These are phyloP conservation scores for Steinernema khuongi DNA, from an alignment of 1,140 invertebrate genomes.

Conservation along the genomic window DNA sequence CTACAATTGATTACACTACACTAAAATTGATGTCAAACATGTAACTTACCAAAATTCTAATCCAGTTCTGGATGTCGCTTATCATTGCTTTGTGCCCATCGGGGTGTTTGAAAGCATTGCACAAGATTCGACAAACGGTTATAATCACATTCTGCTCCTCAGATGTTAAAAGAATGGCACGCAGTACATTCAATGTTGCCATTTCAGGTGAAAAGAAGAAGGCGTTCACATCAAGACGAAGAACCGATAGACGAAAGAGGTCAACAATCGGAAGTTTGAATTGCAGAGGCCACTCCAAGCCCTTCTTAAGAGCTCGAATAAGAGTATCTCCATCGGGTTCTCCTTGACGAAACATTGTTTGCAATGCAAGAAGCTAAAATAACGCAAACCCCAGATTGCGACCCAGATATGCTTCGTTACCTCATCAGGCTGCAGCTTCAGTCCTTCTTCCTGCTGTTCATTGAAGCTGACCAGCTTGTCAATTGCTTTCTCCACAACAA, in stretches of 20 bases:
- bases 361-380: constrained; percentile 32
- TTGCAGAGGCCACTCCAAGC: constrained; percentile 43
- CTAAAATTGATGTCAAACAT: background rate
- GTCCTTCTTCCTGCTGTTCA: constrained; percentile 26
- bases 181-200: background rate
- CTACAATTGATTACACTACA: background rate
- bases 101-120: constrained; percentile 43
- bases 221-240: constrained; percentile 41
- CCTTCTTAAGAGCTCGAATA: background rate
- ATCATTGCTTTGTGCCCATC: constrained; percentile 38
- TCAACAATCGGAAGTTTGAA: constrained; percentile 42
- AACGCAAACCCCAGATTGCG: constrained; percentile 14
- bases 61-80: constrained; percentile 5
- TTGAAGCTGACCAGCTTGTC: constrained; percentile 44
- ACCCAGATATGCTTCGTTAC: too few species aligned
- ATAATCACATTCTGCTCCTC: constrained; percentile 23
- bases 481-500: constrained; percentile 42
- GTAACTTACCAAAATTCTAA: background rate
- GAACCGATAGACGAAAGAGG: constrained; percentile 45
- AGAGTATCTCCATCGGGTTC: constrained; percentile 1
- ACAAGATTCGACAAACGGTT: constrained; percentile 45
- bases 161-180: background rate
- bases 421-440: constrained; percentile 14
- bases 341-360: constrained; percentile 24
- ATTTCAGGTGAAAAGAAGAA: constrained; percentile 41